phyloP scores from a whole-genome alignment of 1,140 invertebrate species.

The Meteorus sp. region DNA sequence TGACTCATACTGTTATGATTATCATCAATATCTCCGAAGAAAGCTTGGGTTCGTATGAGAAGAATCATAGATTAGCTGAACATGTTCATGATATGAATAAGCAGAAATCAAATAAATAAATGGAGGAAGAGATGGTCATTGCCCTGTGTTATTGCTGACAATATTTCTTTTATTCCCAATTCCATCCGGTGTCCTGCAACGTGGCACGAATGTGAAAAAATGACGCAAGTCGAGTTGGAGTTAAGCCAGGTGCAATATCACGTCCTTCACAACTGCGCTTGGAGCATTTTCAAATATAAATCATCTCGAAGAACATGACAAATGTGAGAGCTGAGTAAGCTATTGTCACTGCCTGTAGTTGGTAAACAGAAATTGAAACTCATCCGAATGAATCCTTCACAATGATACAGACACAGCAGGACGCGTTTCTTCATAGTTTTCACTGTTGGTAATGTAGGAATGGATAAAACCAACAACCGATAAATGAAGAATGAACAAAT shows the following conservation, averaged over 20 bases:
- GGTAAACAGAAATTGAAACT: neutral
- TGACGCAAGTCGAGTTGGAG: slow-evolving; percentile 10
- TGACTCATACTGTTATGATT: too few species aligned
- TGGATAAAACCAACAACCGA: too few species aligned
- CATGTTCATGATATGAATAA: too few species aligned
- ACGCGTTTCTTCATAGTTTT: too few species aligned
- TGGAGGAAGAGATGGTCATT: slow-evolving; percentile 9
- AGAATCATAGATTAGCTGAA: too few species aligned
- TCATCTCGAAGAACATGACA: neutral
- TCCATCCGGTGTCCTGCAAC: too few species aligned
- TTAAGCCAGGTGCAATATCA: neutral
- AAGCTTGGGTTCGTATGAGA: too few species aligned
- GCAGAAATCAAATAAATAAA: neutral
- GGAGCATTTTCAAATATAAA: neutral
- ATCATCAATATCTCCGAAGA: too few species aligned
- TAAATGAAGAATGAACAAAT: too few species aligned
- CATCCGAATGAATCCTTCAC: neutral
- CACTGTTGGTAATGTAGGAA: too few species aligned
- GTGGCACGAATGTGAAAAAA: slow-evolving; percentile 18
- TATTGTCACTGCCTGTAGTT: neutral
- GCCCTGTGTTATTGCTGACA: slow-evolving; percentile 17
- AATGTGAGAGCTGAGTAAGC: neutral
- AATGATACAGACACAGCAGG: too few species aligned
- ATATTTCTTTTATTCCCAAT: neutral
- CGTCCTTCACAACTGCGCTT: neutral